Percentiles rank a stretch among this genome's conserved stretches.
Evolutionary conservation across 1,140 invertebrate genomes (phyloP).

Genomic region (Brachionus manjavacas): DNA sequence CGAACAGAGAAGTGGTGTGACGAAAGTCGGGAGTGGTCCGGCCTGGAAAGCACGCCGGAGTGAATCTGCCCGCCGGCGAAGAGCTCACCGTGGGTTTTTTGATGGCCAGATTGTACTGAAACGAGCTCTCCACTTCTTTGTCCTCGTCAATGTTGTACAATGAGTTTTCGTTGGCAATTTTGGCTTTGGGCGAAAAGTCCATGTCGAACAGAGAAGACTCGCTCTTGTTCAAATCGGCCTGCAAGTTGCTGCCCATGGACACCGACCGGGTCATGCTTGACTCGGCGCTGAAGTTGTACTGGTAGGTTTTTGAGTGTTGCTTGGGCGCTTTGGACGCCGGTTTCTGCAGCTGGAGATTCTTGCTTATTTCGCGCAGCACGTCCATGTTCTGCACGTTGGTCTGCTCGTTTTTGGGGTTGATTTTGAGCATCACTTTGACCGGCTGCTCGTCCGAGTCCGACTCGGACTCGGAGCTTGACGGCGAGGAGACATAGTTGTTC

Average conservation of each 20-base stretch:
- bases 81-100: background rate
- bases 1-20: conserved; percentile 19
- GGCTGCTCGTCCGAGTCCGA: conserved; percentile 20
- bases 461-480: conserved; percentile 1
- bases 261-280: conserved; percentile 10
- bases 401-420: conserved; percentile 21
- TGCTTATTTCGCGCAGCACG: conserved; percentile 20
- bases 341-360: background rate
- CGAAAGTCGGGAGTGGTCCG: conserved; percentile 26
- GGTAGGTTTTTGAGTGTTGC: background rate
- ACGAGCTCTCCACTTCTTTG: conserved; percentile 37
- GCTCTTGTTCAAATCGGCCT: background rate
- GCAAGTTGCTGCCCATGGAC: background rate
- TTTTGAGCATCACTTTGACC: conserved; percentile 40
- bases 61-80: conserved; percentile 1
- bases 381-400: background rate
- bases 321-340: background rate
- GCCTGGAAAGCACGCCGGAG: conserved; percentile 28
- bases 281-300: background rate
- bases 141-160: conserved; percentile 42
- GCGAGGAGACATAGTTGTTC: conserved; percentile 7
- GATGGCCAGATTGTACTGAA: background rate
- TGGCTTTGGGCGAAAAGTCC: conserved; percentile 2
- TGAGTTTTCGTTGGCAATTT: conserved; percentile 17
- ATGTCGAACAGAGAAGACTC: background rate